Conservation (phyloP, 2,797 vertebrate species). For the Melanotaenia boesemani region DNA sequence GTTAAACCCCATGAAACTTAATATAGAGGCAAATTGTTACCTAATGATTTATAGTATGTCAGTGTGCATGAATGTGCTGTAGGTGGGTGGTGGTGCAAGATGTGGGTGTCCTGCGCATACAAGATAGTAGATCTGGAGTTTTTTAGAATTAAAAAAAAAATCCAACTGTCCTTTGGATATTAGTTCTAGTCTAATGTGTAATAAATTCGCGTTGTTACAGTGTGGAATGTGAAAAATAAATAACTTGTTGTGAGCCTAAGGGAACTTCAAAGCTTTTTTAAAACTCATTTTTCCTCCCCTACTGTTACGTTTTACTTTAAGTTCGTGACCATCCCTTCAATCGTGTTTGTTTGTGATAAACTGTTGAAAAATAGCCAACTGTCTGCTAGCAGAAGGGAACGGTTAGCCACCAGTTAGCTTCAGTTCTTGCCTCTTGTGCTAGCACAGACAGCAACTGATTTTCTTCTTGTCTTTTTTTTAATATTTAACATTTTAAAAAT, state of each 20-base stretch:
- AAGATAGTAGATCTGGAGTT: not conserved
- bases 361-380: not conserved
- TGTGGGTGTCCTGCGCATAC: constrained; percentile 31
- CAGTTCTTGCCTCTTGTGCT: not conserved
- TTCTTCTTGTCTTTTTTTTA: not conserved
- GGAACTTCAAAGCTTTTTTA: not conserved
- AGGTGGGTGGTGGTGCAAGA: constrained; percentile 20
- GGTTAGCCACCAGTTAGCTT: not conserved
- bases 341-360: too few relatives aligned
- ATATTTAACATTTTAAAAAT: not conserved
- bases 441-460: not conserved
- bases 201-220: not conserved
- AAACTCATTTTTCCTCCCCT: too few relatives aligned
- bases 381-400: not conserved
- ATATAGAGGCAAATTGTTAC: not conserved
- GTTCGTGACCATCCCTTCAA: too few relatives aligned
- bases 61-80: constrained; percentile 7
- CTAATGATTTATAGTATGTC: not conserved
- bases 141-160: not conserved
- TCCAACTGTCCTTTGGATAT: not conserved
- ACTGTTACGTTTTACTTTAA: too few relatives aligned
- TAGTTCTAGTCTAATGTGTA: not conserved
- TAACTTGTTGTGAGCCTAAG: too few relatives aligned
- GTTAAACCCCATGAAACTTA: not conserved
- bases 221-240: not conserved